Conservation (phyloP, 2,797 vertebrate species). For the Gallinago nigripennis region DNA sequence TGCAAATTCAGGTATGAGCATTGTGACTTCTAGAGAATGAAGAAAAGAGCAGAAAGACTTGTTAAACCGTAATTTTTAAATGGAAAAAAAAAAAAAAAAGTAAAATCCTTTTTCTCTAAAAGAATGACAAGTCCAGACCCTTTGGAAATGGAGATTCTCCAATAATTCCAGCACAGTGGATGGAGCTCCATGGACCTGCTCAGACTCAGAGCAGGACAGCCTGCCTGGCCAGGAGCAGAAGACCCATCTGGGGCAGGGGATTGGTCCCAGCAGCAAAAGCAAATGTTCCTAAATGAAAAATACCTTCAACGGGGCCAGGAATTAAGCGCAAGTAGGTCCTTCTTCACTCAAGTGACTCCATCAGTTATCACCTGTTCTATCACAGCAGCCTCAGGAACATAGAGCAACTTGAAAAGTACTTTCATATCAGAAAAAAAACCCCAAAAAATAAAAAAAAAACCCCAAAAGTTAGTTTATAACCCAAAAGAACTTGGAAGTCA, state of each 20-base stretch:
- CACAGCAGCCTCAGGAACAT: background rate
- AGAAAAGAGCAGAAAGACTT: too few species aligned
- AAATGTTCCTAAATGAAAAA: background rate
- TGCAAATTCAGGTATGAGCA: too few species aligned
- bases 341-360: fast-evolving
- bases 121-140: background rate
- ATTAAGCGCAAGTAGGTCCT: too few species aligned
- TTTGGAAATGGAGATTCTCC: background rate
- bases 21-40: background rate
- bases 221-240: background rate
- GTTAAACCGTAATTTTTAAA: background rate
- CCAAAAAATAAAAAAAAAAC: too few species aligned
- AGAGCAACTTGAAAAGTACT: background rate
- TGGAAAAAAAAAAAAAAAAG: background rate
- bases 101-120: background rate
- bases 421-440: too few species aligned
- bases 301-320: background rate
- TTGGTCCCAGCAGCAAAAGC: background rate
- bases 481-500: background rate
- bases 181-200: background rate
- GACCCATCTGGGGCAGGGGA: too few species aligned
- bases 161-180: too few species aligned
- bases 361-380: background rate
- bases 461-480: background rate
- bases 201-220: background rate